Percentiles rank a stretch among this genome's conserved stretches.
Conservation (phyloP, 2,888 invertebrate genomes). For the Pheosia tremula region DNA sequence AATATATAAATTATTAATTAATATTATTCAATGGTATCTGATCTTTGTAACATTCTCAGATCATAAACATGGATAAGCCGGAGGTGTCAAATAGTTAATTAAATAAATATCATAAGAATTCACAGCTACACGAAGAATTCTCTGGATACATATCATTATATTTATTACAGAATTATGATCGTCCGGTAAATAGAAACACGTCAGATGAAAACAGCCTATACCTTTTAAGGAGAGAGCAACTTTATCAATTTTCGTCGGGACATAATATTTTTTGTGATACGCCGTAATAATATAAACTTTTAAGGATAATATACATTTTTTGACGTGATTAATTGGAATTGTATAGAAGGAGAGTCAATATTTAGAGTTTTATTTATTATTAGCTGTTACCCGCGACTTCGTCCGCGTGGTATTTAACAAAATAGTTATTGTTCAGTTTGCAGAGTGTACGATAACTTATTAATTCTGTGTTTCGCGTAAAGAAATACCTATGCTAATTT, state of each 20-base stretch:
- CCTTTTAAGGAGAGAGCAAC: constrained; percentile 32
- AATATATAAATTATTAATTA: background rate
- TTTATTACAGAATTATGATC: constrained; percentile 18
- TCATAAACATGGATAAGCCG: constrained; percentile 25
- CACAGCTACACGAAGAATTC: constrained; percentile 14
- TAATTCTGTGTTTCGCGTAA: no score
- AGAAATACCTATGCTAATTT: no score
- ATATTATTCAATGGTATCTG: constrained; percentile 9
- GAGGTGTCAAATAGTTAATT: constrained; percentile 28
- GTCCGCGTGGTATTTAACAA: no score
- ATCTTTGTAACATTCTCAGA: constrained; percentile 13
- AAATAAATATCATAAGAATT: constrained; percentile 22
- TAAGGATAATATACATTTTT: constrained; percentile 13
- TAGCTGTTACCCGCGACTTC: no score
- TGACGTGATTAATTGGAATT: background rate
- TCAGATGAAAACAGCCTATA: constrained; percentile 20
- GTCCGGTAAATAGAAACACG: constrained; percentile 15
- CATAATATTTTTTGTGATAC: constrained; percentile 13
- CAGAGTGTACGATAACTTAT: no score
- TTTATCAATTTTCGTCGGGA: constrained; percentile 14
- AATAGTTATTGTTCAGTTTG: no score
- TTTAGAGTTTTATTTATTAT: no score
- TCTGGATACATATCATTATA: constrained; percentile 18
- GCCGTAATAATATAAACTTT: constrained; percentile 18
- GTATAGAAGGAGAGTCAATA: no score